Conservation (phyloP, 2,888 invertebrate genomes). For the Zelleria hepariella region DNA sequence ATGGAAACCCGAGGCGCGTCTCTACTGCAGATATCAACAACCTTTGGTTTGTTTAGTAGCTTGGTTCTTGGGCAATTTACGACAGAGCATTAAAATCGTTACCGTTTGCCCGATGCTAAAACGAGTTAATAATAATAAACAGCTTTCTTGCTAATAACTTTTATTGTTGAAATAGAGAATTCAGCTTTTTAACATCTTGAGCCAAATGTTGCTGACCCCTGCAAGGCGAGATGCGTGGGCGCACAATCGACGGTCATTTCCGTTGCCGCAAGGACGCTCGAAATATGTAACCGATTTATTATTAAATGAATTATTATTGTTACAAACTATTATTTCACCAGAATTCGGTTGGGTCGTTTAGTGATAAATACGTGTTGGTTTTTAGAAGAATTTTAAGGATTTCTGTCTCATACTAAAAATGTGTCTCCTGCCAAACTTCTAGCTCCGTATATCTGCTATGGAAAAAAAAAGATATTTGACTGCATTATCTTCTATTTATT, state of each 20-base stretch:
- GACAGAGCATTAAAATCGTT: not conserved
- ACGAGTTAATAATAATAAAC: too few relatives aligned
- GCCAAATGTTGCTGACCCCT: conserved; percentile 7
- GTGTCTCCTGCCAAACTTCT: too few relatives aligned
- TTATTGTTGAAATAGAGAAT: not conserved
- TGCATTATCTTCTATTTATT: too few relatives aligned
- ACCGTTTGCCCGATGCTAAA: too few relatives aligned
- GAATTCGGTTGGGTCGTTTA: too few relatives aligned
- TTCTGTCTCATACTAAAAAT: too few relatives aligned
- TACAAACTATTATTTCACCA: too few relatives aligned
- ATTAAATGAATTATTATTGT: not conserved
- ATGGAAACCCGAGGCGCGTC: not conserved
- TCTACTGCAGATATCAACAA: not conserved
- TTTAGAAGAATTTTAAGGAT: too few relatives aligned
- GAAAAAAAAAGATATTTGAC: too few relatives aligned
- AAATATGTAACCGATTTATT: conserved; percentile 1
- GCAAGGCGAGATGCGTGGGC: conserved; percentile 28
- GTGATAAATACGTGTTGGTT: too few relatives aligned
- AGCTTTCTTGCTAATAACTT: not conserved
- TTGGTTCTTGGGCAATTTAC: not conserved
- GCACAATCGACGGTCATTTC: conserved; percentile 34
- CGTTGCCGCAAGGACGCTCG: conserved; percentile 41
- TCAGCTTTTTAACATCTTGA: not conserved
- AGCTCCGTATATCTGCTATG: too few relatives aligned
- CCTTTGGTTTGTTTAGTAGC: not conserved